Evolutionary conservation across 2,888 invertebrate genomes (phyloP), one percentile per base, ranked within the genome.

Genomic region (Charanyca ferruginea): DNA sequence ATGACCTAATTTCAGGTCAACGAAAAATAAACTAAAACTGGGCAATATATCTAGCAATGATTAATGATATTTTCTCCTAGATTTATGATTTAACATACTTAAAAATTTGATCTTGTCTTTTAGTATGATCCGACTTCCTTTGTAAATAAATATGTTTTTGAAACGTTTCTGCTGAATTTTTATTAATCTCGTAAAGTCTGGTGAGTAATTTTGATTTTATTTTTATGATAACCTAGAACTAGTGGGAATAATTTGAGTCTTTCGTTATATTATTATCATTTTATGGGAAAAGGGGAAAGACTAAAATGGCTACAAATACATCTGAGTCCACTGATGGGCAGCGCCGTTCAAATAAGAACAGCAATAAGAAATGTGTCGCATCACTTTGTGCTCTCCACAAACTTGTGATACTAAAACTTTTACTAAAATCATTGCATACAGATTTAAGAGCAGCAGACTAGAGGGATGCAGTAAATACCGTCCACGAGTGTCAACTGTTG

Each of bases 1-100:
- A 18, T 69, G 70, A 70, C 64, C 70, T 52, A 55, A 42, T 67
- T 67, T 32, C 23, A 44, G 44, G 42, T 18, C 57, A 53, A 72
- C 13, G 38, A 41, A 32, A 61, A 58, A 54, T 53, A 67, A 55
- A 41, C 52, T 9, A 35, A 70, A 65, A 47, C 22, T 54, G 42
- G 9, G 47, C 51, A 66, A 54, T 60, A 61, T 48, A 67, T 57
- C 53, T 48, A 41, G 44, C 35, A 20, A 8, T 52, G 47, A 73
- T 62, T 48, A 44, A 67, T 58, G n/a, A 22, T 8, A 57, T 57
- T 60, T 57, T 48, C 42, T 35, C 18, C n/a, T 23, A 71, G 8
- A 49, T 71, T 54, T 51, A 66, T 42, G 32, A 54, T 18, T n/a
- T 4, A 35, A 32, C 18, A 52, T 42, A 6, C 6, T 45, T 38